phyloP scores from a whole-genome alignment of 37 sponge, comb jelly and placozoan genomes.

The Cladorhizidae sp. region DNA sequence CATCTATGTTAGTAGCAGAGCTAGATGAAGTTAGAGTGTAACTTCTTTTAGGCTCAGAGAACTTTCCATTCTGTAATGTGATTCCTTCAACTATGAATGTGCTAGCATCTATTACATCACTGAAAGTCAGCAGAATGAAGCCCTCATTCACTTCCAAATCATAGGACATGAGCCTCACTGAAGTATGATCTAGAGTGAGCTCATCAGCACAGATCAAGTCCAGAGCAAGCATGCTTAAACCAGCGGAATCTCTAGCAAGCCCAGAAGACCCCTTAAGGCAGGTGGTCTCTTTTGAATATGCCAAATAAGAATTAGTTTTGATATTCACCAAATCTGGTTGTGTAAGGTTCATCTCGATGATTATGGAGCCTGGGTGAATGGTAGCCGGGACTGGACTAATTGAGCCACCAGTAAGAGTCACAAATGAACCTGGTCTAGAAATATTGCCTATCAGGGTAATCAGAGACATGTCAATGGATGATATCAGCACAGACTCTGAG shows the following conservation, averaged over 20 bases:
- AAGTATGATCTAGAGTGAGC: slow-evolving; percentile 46
- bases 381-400: slow-evolving; percentile 39
- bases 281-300: slow-evolving; percentile 31
- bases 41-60: neutral
- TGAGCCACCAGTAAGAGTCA: slow-evolving; percentile 78
- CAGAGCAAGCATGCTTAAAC: slow-evolving; percentile 5
- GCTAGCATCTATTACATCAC: slow-evolving; percentile 74
- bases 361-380: slow-evolving; percentile 41
- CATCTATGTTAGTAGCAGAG: slow-evolving; percentile 36
- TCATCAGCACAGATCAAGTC: slow-evolving; percentile 6
- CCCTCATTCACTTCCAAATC: slow-evolving; percentile 83
- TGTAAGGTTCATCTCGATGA: slow-evolving; percentile 55
- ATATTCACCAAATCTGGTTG: slow-evolving; percentile 71
- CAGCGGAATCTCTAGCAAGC: slow-evolving; percentile 58
- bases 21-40: slow-evolving; percentile 70
- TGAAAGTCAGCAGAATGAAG: slow-evolving; percentile 69
- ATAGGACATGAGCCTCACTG: slow-evolving; percentile 49
- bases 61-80: slow-evolving; percentile 62
- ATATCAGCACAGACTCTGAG: slow-evolving; percentile 59
- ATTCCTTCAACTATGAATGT: slow-evolving; percentile 64
- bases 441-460: slow-evolving; percentile 45
- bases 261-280: slow-evolving; percentile 38
- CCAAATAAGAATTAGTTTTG: slow-evolving; percentile 66
- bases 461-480: slow-evolving; percentile 33
- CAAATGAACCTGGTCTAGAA: slow-evolving; percentile 24